Evolutionary conservation across 37 sponge, comb jelly and placozoan genomes (phyloP).

Genomic region (Sycon ciliatum): DNA sequence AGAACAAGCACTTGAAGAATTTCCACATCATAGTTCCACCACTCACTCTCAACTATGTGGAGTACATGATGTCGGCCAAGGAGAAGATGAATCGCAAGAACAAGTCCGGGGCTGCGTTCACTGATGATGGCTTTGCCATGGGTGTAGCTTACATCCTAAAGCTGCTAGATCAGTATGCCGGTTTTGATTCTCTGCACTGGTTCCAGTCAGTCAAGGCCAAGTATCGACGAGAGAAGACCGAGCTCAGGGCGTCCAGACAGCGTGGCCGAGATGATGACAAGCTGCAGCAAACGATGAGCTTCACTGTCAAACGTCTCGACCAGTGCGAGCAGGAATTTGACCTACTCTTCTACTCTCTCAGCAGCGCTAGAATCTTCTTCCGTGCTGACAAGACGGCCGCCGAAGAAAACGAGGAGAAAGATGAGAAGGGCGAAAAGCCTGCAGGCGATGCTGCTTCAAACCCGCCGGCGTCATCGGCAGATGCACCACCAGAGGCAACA

Average conservation of each 20-base stretch:
- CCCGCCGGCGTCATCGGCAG: neutral
- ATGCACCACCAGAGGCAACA: neutral
- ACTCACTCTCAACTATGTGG: constrained; percentile 89
- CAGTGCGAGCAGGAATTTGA: constrained; percentile 76
- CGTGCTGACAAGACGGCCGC: constrained; percentile 83
- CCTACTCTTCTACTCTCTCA: constrained; percentile 78
- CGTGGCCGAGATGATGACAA: constrained; percentile 60
- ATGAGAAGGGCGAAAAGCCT: neutral
- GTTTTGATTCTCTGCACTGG: constrained; percentile 98
- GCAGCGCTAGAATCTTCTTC: constrained; percentile 95
- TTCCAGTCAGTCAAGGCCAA: constrained; percentile 71
- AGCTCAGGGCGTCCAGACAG: constrained; percentile 29
- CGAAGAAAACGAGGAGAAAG: constrained; percentile 49
- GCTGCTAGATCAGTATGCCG: constrained; percentile 90
- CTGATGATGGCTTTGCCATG: constrained; percentile 99
- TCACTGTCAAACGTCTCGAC: constrained; percentile 78
- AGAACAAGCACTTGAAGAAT: constrained; percentile 85
- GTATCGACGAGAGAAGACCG: constrained; percentile 52
- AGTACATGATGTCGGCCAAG: constrained; percentile 86
- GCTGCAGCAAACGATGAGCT: constrained; percentile 75
- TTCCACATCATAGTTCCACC: constrained; percentile 95
- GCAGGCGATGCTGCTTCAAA: neutral
- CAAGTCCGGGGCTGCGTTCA: constrained; percentile 90
- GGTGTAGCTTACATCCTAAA: constrained; percentile 96
- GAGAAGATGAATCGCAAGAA: constrained; percentile 95